Percentiles rank a stretch among this genome's conserved stretches.
Evolutionary conservation across 2,113 vertebrate species (phyloP).

Genomic region (Mobula hypostoma): DNA sequence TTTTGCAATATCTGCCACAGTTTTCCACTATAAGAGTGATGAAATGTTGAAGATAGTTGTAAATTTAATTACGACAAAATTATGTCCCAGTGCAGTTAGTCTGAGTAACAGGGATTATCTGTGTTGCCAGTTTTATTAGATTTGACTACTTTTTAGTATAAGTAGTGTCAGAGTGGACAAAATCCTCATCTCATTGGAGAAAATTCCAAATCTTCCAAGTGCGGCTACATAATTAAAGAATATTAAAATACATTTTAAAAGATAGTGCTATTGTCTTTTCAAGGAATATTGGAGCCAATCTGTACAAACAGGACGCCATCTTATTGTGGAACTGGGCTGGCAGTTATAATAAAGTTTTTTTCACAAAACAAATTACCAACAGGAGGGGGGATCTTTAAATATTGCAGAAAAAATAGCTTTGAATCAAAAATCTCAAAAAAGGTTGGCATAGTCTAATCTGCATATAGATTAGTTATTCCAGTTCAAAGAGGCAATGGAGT

Average conservation of each 20-base stretch:
- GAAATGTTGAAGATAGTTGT: neutral
- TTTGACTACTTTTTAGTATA: neutral
- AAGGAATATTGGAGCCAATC: neutral
- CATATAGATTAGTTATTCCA: slow-evolving; percentile 23
- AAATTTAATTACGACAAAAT: neutral
- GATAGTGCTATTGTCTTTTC: neutral
- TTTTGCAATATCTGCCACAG: neutral
- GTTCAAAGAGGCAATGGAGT: neutral
- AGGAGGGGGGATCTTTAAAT: neutral
- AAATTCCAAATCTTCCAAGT: neutral
- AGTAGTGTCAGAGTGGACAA: neutral
- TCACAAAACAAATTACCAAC: neutral
- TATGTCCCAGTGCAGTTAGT: neutral
- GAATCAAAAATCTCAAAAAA: neutral
- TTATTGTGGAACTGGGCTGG: neutral
- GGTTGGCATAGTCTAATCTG: neutral
- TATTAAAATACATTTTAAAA: neutral
- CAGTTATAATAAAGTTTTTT: neutral
- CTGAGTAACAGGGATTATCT: neutral
- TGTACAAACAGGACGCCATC: neutral
- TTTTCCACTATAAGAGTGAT: neutral
- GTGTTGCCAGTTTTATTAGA: neutral
- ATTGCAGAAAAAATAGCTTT: neutral
- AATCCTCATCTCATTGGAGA: neutral
- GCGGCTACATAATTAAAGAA: neutral